Conservation (phyloP, 2,888 invertebrate genomes). For the Timema podura region DNA sequence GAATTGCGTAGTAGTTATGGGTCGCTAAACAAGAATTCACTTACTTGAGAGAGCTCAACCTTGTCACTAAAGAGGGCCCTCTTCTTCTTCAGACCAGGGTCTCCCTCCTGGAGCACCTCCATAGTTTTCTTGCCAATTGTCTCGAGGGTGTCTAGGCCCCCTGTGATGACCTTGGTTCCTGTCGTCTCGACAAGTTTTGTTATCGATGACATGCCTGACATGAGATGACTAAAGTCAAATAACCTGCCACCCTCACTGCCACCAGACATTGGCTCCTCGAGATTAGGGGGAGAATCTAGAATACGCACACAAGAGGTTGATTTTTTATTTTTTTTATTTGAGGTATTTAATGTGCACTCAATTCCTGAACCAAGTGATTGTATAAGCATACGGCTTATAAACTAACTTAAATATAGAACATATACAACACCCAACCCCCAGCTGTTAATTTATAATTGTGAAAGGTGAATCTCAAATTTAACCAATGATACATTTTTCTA, state of each 20-base stretch:
- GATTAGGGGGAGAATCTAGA: background rate
- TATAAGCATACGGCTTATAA: no score
- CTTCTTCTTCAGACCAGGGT: conserved; percentile 80
- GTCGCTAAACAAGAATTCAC: background rate
- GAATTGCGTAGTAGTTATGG: background rate
- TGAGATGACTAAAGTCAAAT: conserved; percentile 58
- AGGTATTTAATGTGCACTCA: no score
- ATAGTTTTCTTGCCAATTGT: conserved; percentile 93
- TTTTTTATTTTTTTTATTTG: no score
- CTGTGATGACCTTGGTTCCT: conserved; percentile 68
- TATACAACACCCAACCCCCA: no score
- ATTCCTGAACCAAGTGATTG: no score
- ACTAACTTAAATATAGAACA: no score
- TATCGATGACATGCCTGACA: conserved; percentile 59
- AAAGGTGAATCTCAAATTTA: no score
- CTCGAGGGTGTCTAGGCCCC: conserved; percentile 84
- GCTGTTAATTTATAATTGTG: no score
- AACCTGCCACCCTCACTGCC: conserved; percentile 32
- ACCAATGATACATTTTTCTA: no score
- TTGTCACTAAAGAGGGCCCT: conserved; percentile 61
- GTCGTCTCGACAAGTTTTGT: conserved; percentile 65
- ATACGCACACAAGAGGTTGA: no score
- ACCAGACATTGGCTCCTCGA: conserved; percentile 15
- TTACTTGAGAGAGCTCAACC: conserved; percentile 57
- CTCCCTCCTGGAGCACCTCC: conserved; percentile 88